A percentile compares a stretch with the other conserved stretches of the same genome.
Conservation (phyloP, 1,140 invertebrate genomes). For the Trinorchestia longiramus region DNA sequence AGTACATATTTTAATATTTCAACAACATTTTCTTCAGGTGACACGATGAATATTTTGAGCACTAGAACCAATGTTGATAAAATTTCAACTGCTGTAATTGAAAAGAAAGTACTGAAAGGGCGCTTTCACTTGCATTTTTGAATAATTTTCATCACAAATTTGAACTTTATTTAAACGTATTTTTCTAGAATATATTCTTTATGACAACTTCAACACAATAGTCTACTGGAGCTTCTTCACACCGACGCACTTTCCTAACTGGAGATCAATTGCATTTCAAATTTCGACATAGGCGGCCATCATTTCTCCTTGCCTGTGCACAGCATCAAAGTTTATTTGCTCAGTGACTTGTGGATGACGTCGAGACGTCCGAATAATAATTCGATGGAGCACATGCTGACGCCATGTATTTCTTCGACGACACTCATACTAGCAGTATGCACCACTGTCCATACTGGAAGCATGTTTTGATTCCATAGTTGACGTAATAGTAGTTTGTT, state of each 20-base stretch:
- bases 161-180: neutral
- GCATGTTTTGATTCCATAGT: no score
- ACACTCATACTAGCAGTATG: neutral
- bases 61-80: no score
- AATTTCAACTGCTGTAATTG: no score
- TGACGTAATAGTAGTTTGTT: no score
- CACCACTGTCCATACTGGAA: no score
- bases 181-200: neutral
- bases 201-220: neutral
- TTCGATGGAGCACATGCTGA: neutral
- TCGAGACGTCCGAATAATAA: neutral
- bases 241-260: neutral
- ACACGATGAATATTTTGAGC: no score
- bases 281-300: neutral
- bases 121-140: no score
- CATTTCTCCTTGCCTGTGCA: neutral
- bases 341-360: neutral
- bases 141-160: no score
- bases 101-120: no score
- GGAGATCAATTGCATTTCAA: neutral
- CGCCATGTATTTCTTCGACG: neutral
- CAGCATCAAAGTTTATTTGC: neutral
- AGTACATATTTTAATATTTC: no score
- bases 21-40: no score
- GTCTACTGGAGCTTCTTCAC: neutral